Base-by-base conservation (phyloP, 2,113 vertebrate genomes). In the Trinectes maculatus region DNA sequence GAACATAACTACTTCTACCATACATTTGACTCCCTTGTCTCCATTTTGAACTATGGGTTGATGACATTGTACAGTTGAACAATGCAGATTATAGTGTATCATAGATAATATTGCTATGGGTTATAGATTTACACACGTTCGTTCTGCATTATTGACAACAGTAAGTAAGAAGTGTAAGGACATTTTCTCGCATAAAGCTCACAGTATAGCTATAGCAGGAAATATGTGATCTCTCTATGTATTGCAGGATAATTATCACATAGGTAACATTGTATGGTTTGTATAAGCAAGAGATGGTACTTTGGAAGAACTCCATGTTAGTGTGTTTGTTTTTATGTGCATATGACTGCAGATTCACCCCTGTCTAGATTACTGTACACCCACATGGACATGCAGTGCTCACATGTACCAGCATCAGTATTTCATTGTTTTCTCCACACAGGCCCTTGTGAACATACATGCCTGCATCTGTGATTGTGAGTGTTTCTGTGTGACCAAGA, bases 181-280 rank as follows among this genome's bases (percentile, higher is more conserved):
- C n/a, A n/a, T n/a, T n/a, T n/a, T n/a, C n/a, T n/a, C n/a, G n/a
- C n/a, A n/a, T n/a, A n/a, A n/a, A n/a, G n/a, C n/a, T n/a, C n/a
- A n/a, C n/a, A n/a, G n/a, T n/a, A n/a, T n/a, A n/a, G n/a, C n/a
- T n/a, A n/a, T n/a, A n/a, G n/a, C n/a, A n/a, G n/a, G n/a, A n/a
- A n/a, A n/a, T n/a, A n/a, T n/a, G n/a, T n/a, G n/a, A n/a, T n/a
- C n/a, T n/a, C n/a, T n/a, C n/a, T n/a, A n/a, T n/a, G n/a, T n/a
- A n/a, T n/a, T n/a, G n/a, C n/a, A n/a, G n/a, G n/a, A n/a, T n/a
- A n/a, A n/a, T n/a, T n/a, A n/a, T n/a, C n/a, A n/a, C n/a, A n/a
- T n/a, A 78, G 62, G 71, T 78, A 77, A 70, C 21, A 34, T 55
- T 53, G 62, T 44, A 7, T 28, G 28, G 19, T 52, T 47, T 21